A percentile compares a stretch with the other conserved stretches of the same genome.
Conservation (phyloP, 1,140 invertebrate genomes). For the Ceratina calcarata region DNA sequence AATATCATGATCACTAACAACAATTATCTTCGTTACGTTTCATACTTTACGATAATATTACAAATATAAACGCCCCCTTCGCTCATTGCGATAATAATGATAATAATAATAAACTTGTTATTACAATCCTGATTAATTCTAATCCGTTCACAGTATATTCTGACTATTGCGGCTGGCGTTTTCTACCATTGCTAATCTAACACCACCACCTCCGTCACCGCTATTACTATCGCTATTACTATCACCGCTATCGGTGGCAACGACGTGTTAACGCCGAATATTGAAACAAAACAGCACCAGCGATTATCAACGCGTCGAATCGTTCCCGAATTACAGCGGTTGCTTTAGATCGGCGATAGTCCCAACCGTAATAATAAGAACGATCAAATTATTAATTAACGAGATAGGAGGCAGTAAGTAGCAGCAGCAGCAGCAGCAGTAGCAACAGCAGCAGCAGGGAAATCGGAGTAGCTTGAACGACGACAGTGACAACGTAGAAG, state of each 20-base stretch:
- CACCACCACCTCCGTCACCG: too few relatives aligned
- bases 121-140: too few relatives aligned
- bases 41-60: slow-evolving; percentile 19
- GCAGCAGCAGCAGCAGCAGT: not conserved
- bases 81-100: too few relatives aligned
- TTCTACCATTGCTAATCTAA: too few relatives aligned
- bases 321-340: too few relatives aligned
- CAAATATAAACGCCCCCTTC: too few relatives aligned
- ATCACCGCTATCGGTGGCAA: too few relatives aligned
- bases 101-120: slow-evolving; percentile 16
- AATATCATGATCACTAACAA: slow-evolving; percentile 36
- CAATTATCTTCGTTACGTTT: slow-evolving; percentile 19
- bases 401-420: not conserved
- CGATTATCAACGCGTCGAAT: slow-evolving; percentile 2
- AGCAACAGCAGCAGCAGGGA: not conserved
- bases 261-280: too few relatives aligned
- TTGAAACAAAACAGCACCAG: slow-evolving; percentile 28
- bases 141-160: too few relatives aligned
- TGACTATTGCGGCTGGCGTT: too few relatives aligned
- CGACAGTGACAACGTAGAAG: not conserved
- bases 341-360: not conserved
- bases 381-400: not conserved
- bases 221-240: too few relatives aligned
- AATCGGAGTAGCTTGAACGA: not conserved
- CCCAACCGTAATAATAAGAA: slow-evolving; percentile 22